Evolutionary conservation across 2,797 vertebrate genomes (phyloP), one percentile per base, ranked within the genome.

Genomic region (Sphaeramia orbicularis): DNA sequence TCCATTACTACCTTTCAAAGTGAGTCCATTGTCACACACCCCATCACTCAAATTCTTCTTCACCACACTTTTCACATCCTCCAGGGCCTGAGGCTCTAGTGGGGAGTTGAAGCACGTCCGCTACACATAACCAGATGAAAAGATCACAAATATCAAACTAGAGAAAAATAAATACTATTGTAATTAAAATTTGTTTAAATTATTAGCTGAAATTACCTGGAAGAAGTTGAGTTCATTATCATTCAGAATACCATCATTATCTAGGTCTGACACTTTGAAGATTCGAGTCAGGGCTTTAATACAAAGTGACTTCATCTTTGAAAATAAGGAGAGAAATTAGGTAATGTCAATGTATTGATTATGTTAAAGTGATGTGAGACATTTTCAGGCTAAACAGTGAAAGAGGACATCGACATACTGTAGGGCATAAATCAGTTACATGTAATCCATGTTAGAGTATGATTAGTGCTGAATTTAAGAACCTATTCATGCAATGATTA

Each of bases 141-240:
- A 27, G 24, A 27, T 27, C 24, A 27, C 24, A 27, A 27, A 27
- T 27, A 27, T 27, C 24, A 27, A 27, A 27, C 24, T 27, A 27
- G 4, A 27, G 24, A 27, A 27, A 27, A 27, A 27, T 27, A 27
- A 27, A 27, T 27, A 27, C 24, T 27, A 6, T 27, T 6, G 4
- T 27, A 27, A 27, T 27, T 27, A 27, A 27, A 2, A 3, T 27
- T 27, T 10, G 4, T 13, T 13, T 9, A 32, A 21, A 6, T 27
- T 27, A 4, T 27, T 27, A 27, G 24, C 5, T 27, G 6, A 27
- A 27, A 3, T 77, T 81, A 99, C 98, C 96, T 99, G 98, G 87
- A 99, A 99, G 88, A 98, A 99, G 89, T 99, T 99, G 65, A 99
- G 97, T 78, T 99, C 98, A 10, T 96, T 96, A 92, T 99, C 98